phyloP scores from a whole-genome alignment of 2,113 vertebrate genomes.

The Electrona antarctica region DNA sequence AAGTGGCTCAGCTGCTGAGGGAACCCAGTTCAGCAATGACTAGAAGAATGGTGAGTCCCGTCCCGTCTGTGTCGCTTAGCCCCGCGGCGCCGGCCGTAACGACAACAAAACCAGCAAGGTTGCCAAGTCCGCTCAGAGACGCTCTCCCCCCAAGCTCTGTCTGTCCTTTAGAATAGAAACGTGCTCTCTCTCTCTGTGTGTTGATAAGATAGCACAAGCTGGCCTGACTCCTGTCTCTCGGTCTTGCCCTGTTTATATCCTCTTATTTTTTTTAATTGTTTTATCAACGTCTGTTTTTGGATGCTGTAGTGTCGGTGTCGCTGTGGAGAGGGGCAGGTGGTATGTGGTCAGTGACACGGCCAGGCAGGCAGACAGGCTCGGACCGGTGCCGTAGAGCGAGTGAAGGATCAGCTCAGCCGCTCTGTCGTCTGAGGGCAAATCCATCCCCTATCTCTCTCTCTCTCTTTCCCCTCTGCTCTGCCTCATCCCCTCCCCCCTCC shows the following conservation, averaged over 20 bases:
- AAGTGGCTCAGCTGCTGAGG: constrained; percentile 50
- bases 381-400: constrained; percentile 43
- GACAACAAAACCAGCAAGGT: constrained; percentile 46
- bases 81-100: constrained; percentile 13
- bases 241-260: no score
- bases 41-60: neutral
- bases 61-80: neutral
- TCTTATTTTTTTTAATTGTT: no score
- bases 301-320: constrained; percentile 26
- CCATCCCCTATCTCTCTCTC: constrained; percentile 55
- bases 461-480: neutral
- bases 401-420: constrained; percentile 69
- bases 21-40: constrained; percentile 18
- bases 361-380: constrained; percentile 33
- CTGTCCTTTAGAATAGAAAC: constrained; percentile 22
- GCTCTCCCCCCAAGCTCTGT: neutral
- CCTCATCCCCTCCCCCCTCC: neutral
- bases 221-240: neutral
- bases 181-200: neutral
- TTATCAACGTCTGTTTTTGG: neutral
- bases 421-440: constrained; percentile 72
- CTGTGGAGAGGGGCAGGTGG: constrained; percentile 67
- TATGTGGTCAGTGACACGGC: constrained; percentile 7
- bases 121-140: constrained; percentile 43
- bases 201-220: constrained; percentile 9